Evolutionary conservation across 30 jellyfish, hydroid and myxozoan species (phyloP).

Genomic region (Hydra vulgaris): DNA sequence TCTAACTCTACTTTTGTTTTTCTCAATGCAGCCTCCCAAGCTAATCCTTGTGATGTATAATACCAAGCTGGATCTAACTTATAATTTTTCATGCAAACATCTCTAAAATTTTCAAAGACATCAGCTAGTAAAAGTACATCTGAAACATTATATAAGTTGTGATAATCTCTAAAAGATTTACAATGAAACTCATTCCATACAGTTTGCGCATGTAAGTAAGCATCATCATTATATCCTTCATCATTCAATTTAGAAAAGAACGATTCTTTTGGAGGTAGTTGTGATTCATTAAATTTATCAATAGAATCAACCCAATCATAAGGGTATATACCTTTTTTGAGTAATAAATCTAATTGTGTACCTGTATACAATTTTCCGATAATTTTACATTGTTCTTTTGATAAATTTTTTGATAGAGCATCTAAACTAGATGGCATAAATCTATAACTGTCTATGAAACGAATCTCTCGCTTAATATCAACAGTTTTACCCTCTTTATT

Average conservation of each 20-base stretch:
- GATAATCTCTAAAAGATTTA: neutral
- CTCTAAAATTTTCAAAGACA: conserved; percentile 2
- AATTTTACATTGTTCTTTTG: neutral
- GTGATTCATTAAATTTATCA: neutral
- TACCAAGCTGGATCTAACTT: neutral
- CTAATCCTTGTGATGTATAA: no score
- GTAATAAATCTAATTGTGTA: neutral
- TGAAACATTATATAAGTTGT: neutral
- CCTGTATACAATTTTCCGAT: neutral
- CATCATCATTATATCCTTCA: neutral
- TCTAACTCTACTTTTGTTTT: no score
- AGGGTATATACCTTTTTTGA: neutral
- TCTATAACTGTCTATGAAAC: neutral
- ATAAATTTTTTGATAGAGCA: neutral
- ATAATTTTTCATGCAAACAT: neutral
- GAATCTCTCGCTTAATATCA: neutral
- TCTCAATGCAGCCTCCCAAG: no score
- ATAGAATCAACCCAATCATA: neutral
- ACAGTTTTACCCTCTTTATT: neutral
- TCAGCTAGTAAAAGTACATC: neutral
- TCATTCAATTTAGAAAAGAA: neutral
- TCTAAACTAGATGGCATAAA: neutral
- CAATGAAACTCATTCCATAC: neutral
- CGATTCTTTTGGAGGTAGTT: neutral
- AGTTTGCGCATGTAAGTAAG: neutral